A percentile compares a stretch with the other conserved stretches of the same genome.
These are phyloP conservation scores for Dolichotis patagonum DNA, from an alignment of 2,113 vertebrate genomes.

Conservation along the genomic window DNA sequence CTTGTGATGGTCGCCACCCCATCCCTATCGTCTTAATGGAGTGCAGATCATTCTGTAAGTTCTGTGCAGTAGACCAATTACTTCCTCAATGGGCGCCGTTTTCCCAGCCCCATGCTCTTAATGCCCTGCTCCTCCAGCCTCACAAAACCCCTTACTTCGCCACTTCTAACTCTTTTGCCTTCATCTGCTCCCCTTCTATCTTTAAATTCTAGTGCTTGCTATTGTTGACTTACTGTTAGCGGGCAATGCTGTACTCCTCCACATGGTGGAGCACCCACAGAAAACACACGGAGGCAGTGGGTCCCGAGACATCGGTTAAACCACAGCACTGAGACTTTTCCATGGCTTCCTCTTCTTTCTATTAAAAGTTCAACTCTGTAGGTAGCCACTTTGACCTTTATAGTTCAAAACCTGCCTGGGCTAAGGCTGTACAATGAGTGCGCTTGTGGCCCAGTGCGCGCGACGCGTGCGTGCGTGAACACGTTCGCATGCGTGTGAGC, in stretches of 20 bases:
- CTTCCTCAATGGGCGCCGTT: background rate
- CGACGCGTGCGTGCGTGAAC: rapidly evolving
- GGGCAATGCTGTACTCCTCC: background rate
- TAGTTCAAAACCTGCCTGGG: background rate
- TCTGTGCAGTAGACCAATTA: background rate
- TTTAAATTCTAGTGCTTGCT: background rate
- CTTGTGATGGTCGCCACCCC: background rate
- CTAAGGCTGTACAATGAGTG: background rate
- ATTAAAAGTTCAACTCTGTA: background rate
- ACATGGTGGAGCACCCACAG: background rate
- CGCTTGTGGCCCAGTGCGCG: no score
- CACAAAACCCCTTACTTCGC: background rate
- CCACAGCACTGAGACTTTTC: background rate
- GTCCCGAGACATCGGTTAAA: background rate
- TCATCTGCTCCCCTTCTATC: background rate
- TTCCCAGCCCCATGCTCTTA: background rate
- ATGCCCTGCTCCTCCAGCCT: background rate
- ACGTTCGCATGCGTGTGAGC: background rate
- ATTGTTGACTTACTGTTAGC: background rate
- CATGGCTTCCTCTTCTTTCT: background rate
- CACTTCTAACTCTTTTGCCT: background rate
- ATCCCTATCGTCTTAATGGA: background rate
- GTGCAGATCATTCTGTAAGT: background rate
- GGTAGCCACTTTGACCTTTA: background rate
- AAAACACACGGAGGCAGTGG: background rate